Percentiles rank a stretch among this genome's conserved stretches.
These are phyloP conservation scores for Agrypnia vestita DNA, from an alignment of 1,140 invertebrate species.

Conservation along the genomic window DNA sequence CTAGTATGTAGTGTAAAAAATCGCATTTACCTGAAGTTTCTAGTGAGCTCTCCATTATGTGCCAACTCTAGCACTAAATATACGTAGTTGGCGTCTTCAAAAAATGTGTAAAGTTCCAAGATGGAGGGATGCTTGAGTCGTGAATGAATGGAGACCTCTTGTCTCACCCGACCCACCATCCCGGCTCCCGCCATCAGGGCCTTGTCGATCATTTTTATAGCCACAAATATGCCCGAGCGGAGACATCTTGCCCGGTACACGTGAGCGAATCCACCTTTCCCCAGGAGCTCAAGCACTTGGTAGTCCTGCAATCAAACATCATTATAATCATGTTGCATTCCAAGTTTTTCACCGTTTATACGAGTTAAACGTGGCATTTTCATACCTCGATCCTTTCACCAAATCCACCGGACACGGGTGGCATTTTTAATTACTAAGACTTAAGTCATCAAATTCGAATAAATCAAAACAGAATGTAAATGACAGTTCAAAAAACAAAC, in stretches of 20 bases:
- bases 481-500: conserved; percentile 51
- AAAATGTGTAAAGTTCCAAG: conserved; percentile 91
- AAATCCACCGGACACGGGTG: conserved; percentile 50
- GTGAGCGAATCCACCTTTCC: conserved; percentile 95
- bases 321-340: conserved; percentile 55
- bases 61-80: conserved; percentile 95
- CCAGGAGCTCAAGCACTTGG: conserved; percentile 88
- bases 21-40: conserved; percentile 79
- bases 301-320: conserved; percentile 78
- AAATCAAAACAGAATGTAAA: conserved; percentile 6
- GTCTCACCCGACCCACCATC: conserved; percentile 87
- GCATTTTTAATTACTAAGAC: conserved; percentile 32
- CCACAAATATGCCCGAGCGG: conserved; percentile 85
- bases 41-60: conserved; percentile 91
- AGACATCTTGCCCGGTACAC: conserved; percentile 90
- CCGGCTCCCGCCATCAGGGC: conserved; percentile 87
- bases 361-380: conserved; percentile 64
- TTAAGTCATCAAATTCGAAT: conserved; percentile 36
- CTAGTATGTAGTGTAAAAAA: too few species aligned
- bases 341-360: conserved; percentile 62
- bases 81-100: conserved; percentile 93
- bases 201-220: conserved; percentile 98
- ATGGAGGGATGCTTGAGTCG: conserved; percentile 92
- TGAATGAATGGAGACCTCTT: conserved; percentile 95
- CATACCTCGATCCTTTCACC: conserved; percentile 59